These are phyloP conservation scores for Vireo altiloquus DNA, from an alignment of 2,113 vertebrate species.

Conservation along the genomic window DNA sequence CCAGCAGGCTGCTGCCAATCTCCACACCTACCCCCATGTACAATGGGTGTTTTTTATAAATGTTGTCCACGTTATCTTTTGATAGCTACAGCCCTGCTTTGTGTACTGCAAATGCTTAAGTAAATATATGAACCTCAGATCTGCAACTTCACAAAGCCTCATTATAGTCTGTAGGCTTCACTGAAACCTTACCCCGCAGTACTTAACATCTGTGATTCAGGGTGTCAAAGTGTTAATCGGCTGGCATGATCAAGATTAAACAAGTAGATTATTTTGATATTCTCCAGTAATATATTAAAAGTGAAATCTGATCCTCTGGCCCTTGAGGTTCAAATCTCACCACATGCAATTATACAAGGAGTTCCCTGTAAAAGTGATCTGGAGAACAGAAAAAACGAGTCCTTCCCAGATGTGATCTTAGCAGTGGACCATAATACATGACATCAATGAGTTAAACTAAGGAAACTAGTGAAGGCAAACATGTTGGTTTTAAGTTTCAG, in stretches of 20 bases:
- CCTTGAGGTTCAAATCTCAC: conserved; percentile 35
- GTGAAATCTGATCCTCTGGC: conserved; percentile 51
- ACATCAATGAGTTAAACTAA: conserved; percentile 79
- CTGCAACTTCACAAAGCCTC: conserved; percentile 27
- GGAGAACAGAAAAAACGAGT: conserved; percentile 30
- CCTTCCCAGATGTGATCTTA: conserved; percentile 67
- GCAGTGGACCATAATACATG: conserved; percentile 62
- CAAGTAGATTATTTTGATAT: conserved; percentile 61
- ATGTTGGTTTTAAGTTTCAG: conserved; percentile 73
- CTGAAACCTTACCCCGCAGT: conserved; percentile 14
- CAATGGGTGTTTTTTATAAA: not conserved
- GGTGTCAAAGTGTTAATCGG: conserved; percentile 50
- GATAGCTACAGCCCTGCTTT: not conserved
- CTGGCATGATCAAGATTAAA: conserved; percentile 57
- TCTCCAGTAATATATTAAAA: conserved; percentile 62
- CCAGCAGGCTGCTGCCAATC: not conserved
- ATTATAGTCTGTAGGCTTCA: not conserved
- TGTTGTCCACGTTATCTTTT: not conserved
- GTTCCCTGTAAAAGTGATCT: conserved; percentile 70
- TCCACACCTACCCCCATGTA: not conserved
- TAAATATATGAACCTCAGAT: not conserved
- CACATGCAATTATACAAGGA: conserved; percentile 56
- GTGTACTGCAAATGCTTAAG: not conserved
- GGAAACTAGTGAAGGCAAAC: conserved; percentile 75
- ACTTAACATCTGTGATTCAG: conserved; percentile 20